Percentiles rank a stretch among this genome's conserved stretches.
Conservation (phyloP, 2,888 invertebrate genomes). For the Autographa pulchrina region DNA sequence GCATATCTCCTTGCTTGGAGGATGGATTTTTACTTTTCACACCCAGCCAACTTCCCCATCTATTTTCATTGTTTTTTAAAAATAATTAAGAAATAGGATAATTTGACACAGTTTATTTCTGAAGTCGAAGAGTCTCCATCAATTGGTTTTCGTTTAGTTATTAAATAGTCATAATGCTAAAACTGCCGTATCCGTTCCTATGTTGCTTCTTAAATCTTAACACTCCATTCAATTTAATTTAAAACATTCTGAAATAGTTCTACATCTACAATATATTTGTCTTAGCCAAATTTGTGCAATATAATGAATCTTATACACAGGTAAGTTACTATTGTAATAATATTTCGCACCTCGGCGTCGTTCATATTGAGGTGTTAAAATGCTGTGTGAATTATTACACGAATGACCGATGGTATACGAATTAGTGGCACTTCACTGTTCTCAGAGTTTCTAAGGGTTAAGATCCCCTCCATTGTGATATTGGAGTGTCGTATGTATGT, state of each 20-base stretch:
- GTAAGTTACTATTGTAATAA: slow-evolving; percentile 8
- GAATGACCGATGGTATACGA: slow-evolving; percentile 23
- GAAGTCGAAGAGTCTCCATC: no score
- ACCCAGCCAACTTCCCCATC: no score
- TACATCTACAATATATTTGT: slow-evolving; percentile 29
- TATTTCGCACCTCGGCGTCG: slow-evolving; percentile 15
- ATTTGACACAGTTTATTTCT: no score
- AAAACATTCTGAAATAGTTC: slow-evolving; percentile 24
- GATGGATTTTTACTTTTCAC: no score
- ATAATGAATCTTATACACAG: slow-evolving; percentile 22
- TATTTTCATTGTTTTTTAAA: no score
- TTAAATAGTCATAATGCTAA: slow-evolving; percentile 9
- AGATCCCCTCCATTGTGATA: slow-evolving; percentile 54
- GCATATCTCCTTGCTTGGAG: no score
- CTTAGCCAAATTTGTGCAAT: slow-evolving; percentile 32
- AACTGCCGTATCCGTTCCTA: slow-evolving; percentile 18
- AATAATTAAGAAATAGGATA: no score
- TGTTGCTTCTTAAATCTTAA: slow-evolving; percentile 48
- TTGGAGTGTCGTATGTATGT: slow-evolving; percentile 48
- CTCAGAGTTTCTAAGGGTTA: slow-evolving; percentile 7
- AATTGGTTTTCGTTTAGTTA: slow-evolving; percentile 7
- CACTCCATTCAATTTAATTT: slow-evolving; percentile 39
- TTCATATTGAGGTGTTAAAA: slow-evolving; percentile 39
- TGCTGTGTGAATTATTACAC: slow-evolving; percentile 32
- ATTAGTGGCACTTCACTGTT: slow-evolving; percentile 9